Conservation (phyloP, 2,797 vertebrate genomes). For the Eurystomus glaucurus region DNA sequence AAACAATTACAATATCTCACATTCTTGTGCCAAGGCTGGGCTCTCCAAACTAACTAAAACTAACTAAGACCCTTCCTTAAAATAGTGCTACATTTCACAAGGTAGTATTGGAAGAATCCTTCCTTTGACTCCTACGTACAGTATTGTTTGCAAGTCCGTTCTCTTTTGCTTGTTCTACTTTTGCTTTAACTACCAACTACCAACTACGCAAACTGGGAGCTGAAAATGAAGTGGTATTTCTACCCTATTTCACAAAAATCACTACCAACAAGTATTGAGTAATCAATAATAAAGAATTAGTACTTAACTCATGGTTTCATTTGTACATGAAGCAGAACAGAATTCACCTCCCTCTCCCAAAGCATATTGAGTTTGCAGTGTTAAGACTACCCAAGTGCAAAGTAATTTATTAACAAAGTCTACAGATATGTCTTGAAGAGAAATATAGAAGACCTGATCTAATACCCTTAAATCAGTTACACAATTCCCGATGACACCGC, state of each 20-base stretch:
- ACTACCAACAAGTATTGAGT: conserved; percentile 19
- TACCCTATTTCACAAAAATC: conserved; percentile 24
- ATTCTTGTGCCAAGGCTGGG: background rate
- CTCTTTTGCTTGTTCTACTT: background rate
- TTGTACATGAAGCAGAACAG: conserved; percentile 30
- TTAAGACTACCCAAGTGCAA: conserved; percentile 27
- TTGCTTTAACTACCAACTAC: background rate
- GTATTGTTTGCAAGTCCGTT: background rate
- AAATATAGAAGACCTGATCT: background rate
- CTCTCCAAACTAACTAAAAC: background rate
- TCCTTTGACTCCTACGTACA: background rate
- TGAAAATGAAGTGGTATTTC: conserved; percentile 19
- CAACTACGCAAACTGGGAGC: background rate
- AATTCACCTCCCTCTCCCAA: conserved; percentile 8
- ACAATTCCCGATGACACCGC: background rate
- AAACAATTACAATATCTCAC: background rate
- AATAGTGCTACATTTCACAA: background rate
- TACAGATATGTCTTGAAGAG: background rate
- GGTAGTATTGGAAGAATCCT: background rate
- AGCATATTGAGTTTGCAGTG: conserved; percentile 1
- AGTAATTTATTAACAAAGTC: conserved; percentile 48
- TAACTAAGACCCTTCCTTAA: background rate
- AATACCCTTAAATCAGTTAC: background rate
- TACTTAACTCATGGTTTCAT: conserved; percentile 22
- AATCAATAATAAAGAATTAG: conserved; percentile 59